Evolutionary conservation across 2,888 invertebrate genomes (phyloP).

Genomic region (Chouioia cunea): DNA sequence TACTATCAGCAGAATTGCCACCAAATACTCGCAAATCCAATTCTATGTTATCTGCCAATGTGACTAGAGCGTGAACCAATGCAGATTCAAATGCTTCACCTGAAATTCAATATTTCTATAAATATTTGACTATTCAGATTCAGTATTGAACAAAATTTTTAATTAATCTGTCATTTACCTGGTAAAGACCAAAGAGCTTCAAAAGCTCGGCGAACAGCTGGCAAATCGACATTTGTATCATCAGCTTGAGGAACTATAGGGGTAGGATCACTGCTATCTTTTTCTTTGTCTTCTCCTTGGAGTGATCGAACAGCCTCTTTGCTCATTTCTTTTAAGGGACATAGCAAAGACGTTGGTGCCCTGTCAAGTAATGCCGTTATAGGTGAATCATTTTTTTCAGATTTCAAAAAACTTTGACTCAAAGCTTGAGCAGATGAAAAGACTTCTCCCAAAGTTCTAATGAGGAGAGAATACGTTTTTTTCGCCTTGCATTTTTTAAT

Average conservation of each 20-base stretch:
- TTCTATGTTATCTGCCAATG: conserved; percentile 79
- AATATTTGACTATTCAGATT: conserved; percentile 7
- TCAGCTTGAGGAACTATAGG: conserved; percentile 64
- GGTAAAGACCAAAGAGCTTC: conserved; percentile 68
- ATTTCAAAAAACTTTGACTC: conserved; percentile 78
- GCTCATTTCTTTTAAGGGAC: conserved; percentile 72
- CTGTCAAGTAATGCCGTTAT: conserved; percentile 71
- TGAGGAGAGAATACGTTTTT: conserved; percentile 79
- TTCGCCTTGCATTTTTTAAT: conserved; percentile 81
- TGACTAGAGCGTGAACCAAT: conserved; percentile 81
- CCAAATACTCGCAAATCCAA: conserved; percentile 76
- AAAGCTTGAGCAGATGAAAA: conserved; percentile 79
- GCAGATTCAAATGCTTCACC: conserved; percentile 74
- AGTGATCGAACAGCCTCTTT: conserved; percentile 81
- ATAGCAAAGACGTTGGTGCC: conserved; percentile 67
- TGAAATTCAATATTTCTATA: conserved; percentile 49
- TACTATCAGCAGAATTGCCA: conserved; percentile 71
- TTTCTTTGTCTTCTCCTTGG: conserved; percentile 89
- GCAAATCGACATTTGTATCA: conserved; percentile 76
- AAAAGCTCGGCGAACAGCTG: conserved; percentile 80
- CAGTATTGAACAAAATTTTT: no score
- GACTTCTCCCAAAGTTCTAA: conserved; percentile 82
- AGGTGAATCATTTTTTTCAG: conserved; percentile 68
- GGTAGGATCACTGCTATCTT: conserved; percentile 76
- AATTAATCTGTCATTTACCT: conserved; percentile 54